Percentiles rank a stretch among this genome's conserved stretches.
Evolutionary conservation across 1,140 invertebrate species (phyloP).

Genomic region (Tetranychus cinnabarinus): DNA sequence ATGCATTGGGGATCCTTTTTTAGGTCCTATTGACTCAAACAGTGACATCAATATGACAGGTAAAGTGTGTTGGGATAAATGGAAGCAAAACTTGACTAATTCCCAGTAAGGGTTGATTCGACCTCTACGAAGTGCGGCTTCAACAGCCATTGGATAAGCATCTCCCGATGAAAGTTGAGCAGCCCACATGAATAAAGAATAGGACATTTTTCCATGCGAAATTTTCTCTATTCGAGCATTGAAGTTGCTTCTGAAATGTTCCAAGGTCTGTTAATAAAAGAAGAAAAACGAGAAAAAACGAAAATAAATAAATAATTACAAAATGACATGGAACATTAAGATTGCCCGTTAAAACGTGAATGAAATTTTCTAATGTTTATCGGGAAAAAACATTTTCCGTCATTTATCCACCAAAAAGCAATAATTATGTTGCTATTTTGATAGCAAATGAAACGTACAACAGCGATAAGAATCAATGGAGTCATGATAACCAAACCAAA

Average conservation of each 20-base stretch:
- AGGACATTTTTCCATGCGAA: not conserved
- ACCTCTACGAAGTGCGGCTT: slow-evolving; percentile 3
- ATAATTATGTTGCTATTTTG: too few relatives aligned
- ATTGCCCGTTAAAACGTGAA: too few relatives aligned
- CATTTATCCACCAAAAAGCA: too few relatives aligned
- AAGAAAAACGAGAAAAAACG: not conserved
- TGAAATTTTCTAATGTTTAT: too few relatives aligned
- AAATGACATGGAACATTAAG: not conserved
- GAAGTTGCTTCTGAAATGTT: not conserved
- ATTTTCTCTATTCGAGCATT: slow-evolving; percentile 4
- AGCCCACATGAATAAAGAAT: slow-evolving; percentile 10
- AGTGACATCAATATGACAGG: slow-evolving; percentile 49
- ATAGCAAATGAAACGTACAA: too few relatives aligned
- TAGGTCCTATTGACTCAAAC: slow-evolving; percentile 29
- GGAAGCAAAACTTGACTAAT: slow-evolving; percentile 30
- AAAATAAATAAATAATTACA: not conserved
- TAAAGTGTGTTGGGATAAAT: slow-evolving; percentile 58
- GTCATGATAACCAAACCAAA: too few relatives aligned
- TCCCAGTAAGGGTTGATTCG: slow-evolving; percentile 17
- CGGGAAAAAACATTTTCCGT: too few relatives aligned
- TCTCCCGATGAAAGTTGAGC: not conserved
- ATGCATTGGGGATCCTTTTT: slow-evolving; percentile 21
- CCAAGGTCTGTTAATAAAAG: not conserved
- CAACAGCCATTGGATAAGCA: not conserved
- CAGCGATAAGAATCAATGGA: too few relatives aligned